Evolutionary conservation across 2,113 vertebrate species (phyloP).

Genomic region (Eonycteris spelaea): DNA sequence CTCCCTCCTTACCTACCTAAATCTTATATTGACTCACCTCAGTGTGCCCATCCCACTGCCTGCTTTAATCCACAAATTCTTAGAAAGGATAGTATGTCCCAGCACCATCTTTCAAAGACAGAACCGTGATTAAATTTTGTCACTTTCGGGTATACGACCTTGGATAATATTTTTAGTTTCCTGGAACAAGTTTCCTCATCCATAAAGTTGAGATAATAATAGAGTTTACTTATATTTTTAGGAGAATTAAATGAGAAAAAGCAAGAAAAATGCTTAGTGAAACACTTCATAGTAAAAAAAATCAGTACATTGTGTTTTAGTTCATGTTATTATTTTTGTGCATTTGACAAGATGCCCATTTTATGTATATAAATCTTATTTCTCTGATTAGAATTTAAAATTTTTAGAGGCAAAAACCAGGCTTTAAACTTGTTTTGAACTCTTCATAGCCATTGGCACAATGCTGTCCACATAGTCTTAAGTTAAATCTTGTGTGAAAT

Average conservation of each 20-base stretch:
- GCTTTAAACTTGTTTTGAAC: not conserved
- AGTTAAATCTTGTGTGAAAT: conserved; percentile 17
- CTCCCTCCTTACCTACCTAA: not conserved
- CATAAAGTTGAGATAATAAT: not conserved
- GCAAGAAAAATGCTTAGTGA: not conserved
- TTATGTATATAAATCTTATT: not conserved
- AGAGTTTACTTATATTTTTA: not conserved
- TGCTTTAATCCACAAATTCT: not conserved
- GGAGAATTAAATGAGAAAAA: conserved; percentile 3
- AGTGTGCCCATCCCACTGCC: not conserved
- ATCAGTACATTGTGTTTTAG: not conserved
- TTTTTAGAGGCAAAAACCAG: not conserved
- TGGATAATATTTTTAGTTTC: not conserved
- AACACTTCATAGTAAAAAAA: not conserved
- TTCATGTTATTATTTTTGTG: not conserved
- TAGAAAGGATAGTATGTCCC: not conserved
- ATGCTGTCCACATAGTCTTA: not conserved
- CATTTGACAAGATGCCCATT: not conserved
- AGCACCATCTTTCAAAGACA: not conserved
- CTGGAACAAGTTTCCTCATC: not conserved
- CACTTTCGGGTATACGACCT: not conserved
- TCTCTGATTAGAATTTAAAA: conserved; percentile 20
- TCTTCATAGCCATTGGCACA: not conserved
- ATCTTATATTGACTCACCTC: not conserved
- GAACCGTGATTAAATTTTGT: not conserved